Percentiles rank a stretch among this genome's conserved stretches.
Evolutionary conservation across 1,140 invertebrate species (phyloP).

Genomic region (Drosophila obscura): DNA sequence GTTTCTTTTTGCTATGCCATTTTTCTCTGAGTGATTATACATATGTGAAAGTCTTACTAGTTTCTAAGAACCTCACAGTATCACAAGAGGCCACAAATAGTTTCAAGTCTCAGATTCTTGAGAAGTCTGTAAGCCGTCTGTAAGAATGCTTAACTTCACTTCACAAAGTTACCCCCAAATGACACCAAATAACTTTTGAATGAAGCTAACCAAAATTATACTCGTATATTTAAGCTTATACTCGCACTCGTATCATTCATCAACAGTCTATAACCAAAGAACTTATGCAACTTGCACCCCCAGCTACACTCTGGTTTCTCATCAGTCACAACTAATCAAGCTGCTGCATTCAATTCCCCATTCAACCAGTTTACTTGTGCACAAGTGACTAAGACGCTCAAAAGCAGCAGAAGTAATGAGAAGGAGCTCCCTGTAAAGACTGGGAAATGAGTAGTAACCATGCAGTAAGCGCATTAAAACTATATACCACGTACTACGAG

Average conservation of each 20-base stretch:
- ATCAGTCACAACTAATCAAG: background rate
- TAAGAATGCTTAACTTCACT: too few species aligned
- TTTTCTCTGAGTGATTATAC: too few species aligned
- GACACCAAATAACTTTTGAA: background rate
- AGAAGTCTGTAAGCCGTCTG: too few species aligned
- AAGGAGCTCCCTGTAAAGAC: background rate
- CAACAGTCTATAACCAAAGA: conserved; percentile 9
- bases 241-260: conserved; percentile 6
- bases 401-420: background rate
- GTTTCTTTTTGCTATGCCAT: background rate
- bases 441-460: conserved; percentile 7
- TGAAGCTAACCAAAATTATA: background rate
- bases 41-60: too few species aligned
- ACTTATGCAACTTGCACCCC: background rate
- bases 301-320: background rate
- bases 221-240: background rate
- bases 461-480: conserved; percentile 56
- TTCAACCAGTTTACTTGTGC: conserved; percentile 6
- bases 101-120: too few species aligned
- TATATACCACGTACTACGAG: conserved; percentile 21
- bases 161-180: too few species aligned
- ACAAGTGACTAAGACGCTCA: background rate
- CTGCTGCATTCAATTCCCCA: background rate
- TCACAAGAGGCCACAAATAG: too few species aligned
- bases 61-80: too few species aligned